Conservation (phyloP, 2,113 vertebrate genomes). For the Burhinus oedicnemus region DNA sequence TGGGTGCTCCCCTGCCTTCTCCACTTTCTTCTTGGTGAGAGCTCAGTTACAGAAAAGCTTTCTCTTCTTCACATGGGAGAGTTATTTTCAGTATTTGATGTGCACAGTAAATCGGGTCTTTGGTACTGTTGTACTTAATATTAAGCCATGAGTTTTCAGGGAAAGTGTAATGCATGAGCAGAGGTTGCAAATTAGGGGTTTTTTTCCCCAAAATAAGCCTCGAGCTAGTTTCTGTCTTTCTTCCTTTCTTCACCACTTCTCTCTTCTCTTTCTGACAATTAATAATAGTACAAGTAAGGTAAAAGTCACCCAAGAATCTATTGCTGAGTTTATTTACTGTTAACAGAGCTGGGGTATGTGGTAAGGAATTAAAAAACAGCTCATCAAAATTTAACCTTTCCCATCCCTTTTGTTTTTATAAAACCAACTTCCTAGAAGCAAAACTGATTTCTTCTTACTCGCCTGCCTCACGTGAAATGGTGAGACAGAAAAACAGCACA, state of each 20-base stretch:
- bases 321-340: not conserved
- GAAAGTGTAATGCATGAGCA: not conserved
- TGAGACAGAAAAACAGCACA: not conserved
- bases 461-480: not conserved
- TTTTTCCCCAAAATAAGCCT: not conserved
- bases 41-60: not conserved
- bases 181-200: not conserved
- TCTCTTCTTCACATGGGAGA: not conserved
- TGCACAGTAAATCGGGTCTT: slow-evolving; percentile 5
- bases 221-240: not conserved
- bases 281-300: not conserved
- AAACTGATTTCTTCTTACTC: not conserved
- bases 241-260: not conserved
- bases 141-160: slow-evolving; percentile 12
- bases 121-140: not conserved
- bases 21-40: not conserved
- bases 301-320: not conserved
- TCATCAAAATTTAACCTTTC: not conserved
- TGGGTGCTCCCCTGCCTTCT: not conserved
- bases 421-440: not conserved
- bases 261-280: not conserved
- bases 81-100: not conserved
- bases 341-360: not conserved
- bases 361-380: not conserved
- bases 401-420: not conserved